A percentile compares a stretch with the other conserved stretches of the same genome.
Conservation (phyloP, 2,113 vertebrate genomes). For the Galbula dea region DNA sequence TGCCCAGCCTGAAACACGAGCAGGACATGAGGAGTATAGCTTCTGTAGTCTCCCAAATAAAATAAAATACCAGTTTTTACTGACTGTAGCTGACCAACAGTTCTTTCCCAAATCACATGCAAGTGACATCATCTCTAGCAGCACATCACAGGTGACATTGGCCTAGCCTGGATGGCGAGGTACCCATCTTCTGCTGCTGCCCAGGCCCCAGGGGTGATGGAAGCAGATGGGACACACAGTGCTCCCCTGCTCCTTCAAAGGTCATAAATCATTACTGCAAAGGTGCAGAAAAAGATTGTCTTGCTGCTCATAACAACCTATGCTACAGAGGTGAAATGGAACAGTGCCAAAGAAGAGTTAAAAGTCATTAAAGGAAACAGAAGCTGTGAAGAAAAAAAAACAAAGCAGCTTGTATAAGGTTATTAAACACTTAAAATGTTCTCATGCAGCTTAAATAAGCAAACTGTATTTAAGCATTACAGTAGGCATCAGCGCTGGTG, state of each 20-base stretch:
- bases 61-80: not conserved
- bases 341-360: not conserved
- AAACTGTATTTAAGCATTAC: not conserved
- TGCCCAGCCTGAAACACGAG: not conserved
- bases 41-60: not conserved
- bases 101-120: not conserved
- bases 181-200: not conserved
- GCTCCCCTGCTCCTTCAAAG: not conserved
- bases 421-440: constrained; percentile 6
- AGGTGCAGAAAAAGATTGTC: not conserved
- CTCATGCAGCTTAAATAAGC: constrained; percentile 6
- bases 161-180: not conserved
- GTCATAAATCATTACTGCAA: not conserved
- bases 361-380: not conserved
- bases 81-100: not conserved
- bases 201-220: not conserved
- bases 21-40: not conserved
- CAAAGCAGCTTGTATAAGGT: not conserved
- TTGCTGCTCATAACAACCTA: not conserved
- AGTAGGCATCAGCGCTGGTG: not conserved
- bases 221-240: not conserved
- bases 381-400: not conserved
- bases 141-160: not conserved
- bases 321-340: not conserved
- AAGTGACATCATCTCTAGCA: not conserved